A percentile compares a stretch with the other conserved stretches of the same genome.
Conservation (phyloP, 2,888 invertebrate genomes). For the Sinelater perroti region DNA sequence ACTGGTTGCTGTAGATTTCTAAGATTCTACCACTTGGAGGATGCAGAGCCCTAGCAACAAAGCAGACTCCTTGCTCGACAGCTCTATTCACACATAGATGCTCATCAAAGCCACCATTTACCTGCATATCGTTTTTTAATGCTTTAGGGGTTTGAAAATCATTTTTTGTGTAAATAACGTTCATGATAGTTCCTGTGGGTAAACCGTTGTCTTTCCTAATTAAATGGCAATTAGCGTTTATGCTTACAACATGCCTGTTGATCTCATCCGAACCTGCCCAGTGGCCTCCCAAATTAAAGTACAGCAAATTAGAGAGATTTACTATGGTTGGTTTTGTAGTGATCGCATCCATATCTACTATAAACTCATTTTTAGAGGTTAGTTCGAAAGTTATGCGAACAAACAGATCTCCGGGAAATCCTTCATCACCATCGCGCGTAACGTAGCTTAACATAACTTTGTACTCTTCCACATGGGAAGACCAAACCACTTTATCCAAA, state of each 20-base stretch:
- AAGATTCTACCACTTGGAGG: conserved; percentile 76
- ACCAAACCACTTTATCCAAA: conserved; percentile 81
- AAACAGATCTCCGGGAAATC: conserved; percentile 84
- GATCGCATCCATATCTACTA: conserved; percentile 78
- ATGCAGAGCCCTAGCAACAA: conserved; percentile 74
- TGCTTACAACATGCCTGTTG: conserved; percentile 73
- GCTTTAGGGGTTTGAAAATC: conserved; percentile 76
- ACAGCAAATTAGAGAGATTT: conserved; percentile 86
- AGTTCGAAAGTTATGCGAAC: conserved; percentile 76
- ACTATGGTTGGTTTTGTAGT: conserved; percentile 81
- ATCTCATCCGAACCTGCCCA: conserved; percentile 71
- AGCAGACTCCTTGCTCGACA: conserved; percentile 64
- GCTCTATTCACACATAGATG: conserved; percentile 80
- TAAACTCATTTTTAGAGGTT: conserved; percentile 76
- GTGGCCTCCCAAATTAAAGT: conserved; percentile 92
- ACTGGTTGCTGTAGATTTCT: conserved; percentile 85
- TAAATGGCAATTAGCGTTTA: conserved; percentile 82
- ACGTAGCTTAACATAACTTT: conserved; percentile 76
- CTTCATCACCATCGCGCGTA: conserved; percentile 81
- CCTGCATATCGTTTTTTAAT: conserved; percentile 71
- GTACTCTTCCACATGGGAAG: conserved; percentile 66
- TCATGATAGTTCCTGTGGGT: conserved; percentile 76
- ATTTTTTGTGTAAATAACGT: conserved; percentile 74
- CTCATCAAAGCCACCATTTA: conserved; percentile 78
- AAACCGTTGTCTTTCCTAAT: conserved; percentile 71